phyloP scores from a whole-genome alignment of 2,888 invertebrate genomes.

The Mesorhabditis sp. region DNA sequence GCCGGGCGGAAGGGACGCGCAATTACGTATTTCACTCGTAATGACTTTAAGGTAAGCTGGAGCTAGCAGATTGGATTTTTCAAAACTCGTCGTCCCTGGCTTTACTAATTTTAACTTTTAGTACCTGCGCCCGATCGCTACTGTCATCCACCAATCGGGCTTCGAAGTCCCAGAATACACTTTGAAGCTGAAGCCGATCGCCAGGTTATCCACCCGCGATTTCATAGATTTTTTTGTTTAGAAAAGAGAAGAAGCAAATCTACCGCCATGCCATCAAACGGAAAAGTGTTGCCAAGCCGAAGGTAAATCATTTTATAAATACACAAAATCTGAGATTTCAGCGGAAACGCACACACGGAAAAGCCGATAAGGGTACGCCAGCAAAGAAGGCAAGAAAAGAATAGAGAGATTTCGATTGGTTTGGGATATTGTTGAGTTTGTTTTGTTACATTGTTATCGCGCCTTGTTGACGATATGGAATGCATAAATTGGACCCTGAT shows the following conservation, averaged over 20 bases:
- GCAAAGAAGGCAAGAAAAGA: too few relatives aligned
- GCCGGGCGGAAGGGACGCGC: slow-evolving; percentile 85
- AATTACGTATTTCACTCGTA: slow-evolving; percentile 86
- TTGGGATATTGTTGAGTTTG: too few relatives aligned
- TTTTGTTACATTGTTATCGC: too few relatives aligned
- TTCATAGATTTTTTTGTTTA: slow-evolving; percentile 18
- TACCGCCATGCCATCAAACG: slow-evolving; percentile 40
- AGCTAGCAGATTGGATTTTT: too few relatives aligned
- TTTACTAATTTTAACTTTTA: neutral
- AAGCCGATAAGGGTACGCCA: too few relatives aligned
- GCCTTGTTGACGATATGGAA: too few relatives aligned
- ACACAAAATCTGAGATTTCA: too few relatives aligned
- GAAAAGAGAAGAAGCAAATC: slow-evolving; percentile 41
- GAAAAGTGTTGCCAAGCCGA: slow-evolving; percentile 28
- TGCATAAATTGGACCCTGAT: too few relatives aligned
- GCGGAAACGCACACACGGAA: too few relatives aligned
- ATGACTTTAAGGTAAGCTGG: slow-evolving; percentile 70
- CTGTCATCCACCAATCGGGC: slow-evolving; percentile 83
- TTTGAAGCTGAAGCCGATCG: slow-evolving; percentile 65
- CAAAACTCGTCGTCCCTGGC: neutral
- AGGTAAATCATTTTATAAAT: neutral
- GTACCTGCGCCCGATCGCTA: slow-evolving; percentile 77
- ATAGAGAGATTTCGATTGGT: too few relatives aligned
- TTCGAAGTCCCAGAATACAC: slow-evolving; percentile 88
- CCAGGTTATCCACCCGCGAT: slow-evolving; percentile 49